Evolutionary conservation across 2,113 vertebrate species (phyloP).

Genomic region (Macaca nemestrina): DNA sequence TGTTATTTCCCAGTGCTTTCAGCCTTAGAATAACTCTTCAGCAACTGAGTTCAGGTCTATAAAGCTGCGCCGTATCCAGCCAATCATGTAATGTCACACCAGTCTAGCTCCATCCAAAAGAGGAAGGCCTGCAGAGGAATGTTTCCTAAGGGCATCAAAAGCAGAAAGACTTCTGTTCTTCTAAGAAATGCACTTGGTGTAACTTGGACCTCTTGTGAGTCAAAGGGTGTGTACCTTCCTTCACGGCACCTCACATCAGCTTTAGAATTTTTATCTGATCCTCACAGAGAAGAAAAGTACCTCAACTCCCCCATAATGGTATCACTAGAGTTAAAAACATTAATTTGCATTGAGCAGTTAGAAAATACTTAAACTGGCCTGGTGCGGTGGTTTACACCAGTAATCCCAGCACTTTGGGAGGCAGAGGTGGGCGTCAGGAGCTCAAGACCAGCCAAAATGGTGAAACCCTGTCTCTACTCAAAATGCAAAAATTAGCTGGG

Average conservation of each 20-base stretch:
- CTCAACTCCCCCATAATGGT: neutral
- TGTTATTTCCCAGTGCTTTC: neutral
- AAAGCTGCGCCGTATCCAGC: neutral
- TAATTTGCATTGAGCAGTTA: neutral
- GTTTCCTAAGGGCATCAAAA: neutral
- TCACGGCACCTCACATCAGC: neutral
- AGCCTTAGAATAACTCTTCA: constrained; percentile 39
- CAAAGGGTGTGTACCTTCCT: neutral
- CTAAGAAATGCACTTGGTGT: neutral
- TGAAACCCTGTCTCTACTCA: no score
- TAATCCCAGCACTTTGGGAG: no score
- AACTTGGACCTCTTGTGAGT: neutral
- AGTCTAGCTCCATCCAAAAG: neutral
- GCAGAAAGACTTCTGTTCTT: neutral
- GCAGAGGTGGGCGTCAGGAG: no score
- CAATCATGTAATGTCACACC: neutral
- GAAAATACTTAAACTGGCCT: neutral
- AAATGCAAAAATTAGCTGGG: no score
- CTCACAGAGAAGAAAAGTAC: neutral
- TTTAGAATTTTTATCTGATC: neutral
- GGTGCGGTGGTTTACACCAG: no score
- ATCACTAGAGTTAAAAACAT: neutral
- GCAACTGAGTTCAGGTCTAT: neutral
- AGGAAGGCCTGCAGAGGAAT: neutral
- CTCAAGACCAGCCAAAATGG: no score